A percentile compares a stretch with the other conserved stretches of the same genome.
Conservation (phyloP, 2,113 vertebrate species). For the Nettapus auritus region DNA sequence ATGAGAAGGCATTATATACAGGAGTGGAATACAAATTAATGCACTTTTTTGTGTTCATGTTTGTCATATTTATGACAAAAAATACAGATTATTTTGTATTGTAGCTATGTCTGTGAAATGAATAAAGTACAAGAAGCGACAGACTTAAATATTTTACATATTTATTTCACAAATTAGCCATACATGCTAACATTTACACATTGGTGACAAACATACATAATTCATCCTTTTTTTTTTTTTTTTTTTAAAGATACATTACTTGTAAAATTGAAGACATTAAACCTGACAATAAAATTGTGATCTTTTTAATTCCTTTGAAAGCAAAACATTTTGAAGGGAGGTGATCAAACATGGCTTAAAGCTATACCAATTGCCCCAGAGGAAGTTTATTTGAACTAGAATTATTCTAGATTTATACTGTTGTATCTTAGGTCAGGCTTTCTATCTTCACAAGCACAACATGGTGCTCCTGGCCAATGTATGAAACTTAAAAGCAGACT, state of each 20-base stretch:
- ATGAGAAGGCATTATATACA: not conserved
- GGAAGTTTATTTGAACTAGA: not conserved
- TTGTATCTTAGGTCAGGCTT: not conserved
- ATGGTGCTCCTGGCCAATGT: not conserved
- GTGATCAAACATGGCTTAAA: not conserved
- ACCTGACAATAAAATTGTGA: not conserved
- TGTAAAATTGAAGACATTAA: slow-evolving; percentile 25
- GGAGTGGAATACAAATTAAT: not conserved
- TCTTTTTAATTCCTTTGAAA: not conserved
- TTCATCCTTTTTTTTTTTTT: not conserved
- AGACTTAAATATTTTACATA: slow-evolving; percentile 1
- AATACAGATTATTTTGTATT: not conserved
- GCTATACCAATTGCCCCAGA: not conserved
- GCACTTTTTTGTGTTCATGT: not conserved
- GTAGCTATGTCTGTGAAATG: not conserved
- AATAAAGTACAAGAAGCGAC: not conserved
- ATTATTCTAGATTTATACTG: not conserved
- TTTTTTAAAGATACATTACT: not conserved
- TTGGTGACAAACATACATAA: slow-evolving; percentile 17
- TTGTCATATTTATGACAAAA: not conserved
- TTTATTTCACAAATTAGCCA: slow-evolving; percentile 71
- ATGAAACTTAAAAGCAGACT: not conserved
- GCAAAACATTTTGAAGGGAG: not conserved
- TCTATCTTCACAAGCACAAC: not conserved
- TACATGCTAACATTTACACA: slow-evolving; percentile 44